Evolutionary conservation across 2,113 vertebrate species (phyloP).

Genomic region (Brachirus orientalis): DNA sequence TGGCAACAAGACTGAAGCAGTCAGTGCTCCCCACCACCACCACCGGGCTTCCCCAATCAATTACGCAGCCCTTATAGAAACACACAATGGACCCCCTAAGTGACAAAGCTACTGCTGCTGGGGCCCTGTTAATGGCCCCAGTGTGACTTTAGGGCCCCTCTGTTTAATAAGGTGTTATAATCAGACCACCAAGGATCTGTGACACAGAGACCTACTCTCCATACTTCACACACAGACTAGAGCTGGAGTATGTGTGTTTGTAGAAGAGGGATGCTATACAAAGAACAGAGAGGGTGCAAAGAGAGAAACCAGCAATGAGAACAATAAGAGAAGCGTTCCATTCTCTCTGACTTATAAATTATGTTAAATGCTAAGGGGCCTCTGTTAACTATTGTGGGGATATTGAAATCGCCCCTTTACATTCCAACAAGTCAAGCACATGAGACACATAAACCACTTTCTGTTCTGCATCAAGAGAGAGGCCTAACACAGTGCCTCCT

Average conservation of each 20-base stretch:
- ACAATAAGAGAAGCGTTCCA: conserved; percentile 70
- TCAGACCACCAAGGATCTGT: conserved; percentile 80
- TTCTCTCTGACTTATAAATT: conserved; percentile 75
- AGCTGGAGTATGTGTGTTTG: conserved; percentile 35
- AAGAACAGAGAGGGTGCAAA: conserved; percentile 9
- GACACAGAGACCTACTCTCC: conserved; percentile 57
- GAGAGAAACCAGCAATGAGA: conserved; percentile 56
- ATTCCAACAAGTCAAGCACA: conserved; percentile 57
- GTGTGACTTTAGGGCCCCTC: conserved; percentile 78
- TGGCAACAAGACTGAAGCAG: conserved; percentile 67
- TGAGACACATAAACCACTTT: conserved; percentile 64
- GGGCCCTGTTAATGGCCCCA: conserved; percentile 76
- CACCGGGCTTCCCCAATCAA: conserved; percentile 62
- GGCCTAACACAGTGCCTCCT: conserved; percentile 26
- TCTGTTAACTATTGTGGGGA: conserved; percentile 66
- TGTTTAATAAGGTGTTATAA: conserved; percentile 82
- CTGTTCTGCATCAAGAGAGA: conserved; percentile 57
- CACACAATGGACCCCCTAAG: conserved; percentile 60
- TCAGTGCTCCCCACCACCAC: conserved; percentile 50
- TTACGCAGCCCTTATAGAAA: conserved; percentile 57
- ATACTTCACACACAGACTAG: conserved; percentile 55
- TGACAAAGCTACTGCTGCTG: conserved; percentile 69
- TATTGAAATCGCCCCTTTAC: conserved; percentile 56
- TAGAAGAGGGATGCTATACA: conserved; percentile 25
- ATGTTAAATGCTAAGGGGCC: conserved; percentile 59